Evolutionary conservation across 2,797 vertebrate genomes (phyloP).

Genomic region (Pseudocheirus occidentalis): DNA sequence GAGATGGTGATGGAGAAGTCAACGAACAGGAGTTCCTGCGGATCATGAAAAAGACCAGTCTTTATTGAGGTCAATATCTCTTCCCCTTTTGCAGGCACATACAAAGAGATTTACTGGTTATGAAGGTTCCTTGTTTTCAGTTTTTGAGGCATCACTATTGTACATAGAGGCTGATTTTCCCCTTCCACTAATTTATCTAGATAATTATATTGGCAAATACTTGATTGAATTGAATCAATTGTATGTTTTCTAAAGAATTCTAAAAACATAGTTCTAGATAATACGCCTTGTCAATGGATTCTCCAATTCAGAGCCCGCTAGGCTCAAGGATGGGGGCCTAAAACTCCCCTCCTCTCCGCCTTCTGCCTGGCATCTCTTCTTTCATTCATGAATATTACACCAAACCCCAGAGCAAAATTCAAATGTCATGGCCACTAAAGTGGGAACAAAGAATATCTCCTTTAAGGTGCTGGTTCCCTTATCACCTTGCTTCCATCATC

Average conservation of each 20-base stretch:
- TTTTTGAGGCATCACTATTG: constrained; percentile 49
- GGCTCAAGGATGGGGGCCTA: background rate
- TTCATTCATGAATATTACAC: background rate
- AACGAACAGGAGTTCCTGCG: constrained; percentile 95
- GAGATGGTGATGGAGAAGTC: constrained; percentile 95
- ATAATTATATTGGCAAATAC: constrained; percentile 9
- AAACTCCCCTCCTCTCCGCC: background rate
- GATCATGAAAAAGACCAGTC: constrained; percentile 97
- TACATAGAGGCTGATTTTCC: background rate
- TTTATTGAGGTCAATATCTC: constrained; percentile 86
- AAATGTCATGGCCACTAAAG: background rate
- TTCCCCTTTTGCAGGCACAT: background rate
- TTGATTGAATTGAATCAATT: background rate
- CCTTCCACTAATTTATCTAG: background rate
- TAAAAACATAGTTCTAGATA: constrained; percentile 54
- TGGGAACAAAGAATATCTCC: constrained; percentile 6
- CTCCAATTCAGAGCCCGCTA: background rate
- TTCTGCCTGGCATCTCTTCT: constrained; percentile 1
- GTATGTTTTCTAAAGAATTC: constrained; percentile 43
- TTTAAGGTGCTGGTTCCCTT: constrained; percentile 8
- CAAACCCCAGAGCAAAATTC: background rate
- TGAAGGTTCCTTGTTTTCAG: background rate
- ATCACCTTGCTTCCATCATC: constrained; percentile 14
- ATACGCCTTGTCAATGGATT: constrained; percentile 21
- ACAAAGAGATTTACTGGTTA: background rate